These are phyloP conservation scores for Cyrtorhinus lividipennis DNA, from an alignment of 1,140 invertebrate species.

Conservation along the genomic window DNA sequence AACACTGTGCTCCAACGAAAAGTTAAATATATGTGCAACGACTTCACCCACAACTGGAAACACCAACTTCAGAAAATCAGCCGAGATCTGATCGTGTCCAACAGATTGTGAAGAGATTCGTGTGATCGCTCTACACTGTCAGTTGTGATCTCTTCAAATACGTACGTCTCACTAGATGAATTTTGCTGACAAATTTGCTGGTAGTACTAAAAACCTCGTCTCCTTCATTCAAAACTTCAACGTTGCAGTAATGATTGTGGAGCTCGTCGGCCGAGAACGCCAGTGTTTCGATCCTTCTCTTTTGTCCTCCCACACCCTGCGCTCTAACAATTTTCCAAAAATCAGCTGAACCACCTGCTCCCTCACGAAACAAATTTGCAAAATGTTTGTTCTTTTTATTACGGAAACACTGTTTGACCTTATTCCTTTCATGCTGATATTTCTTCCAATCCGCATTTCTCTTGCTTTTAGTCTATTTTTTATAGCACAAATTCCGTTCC, in stretches of 20 bases:
- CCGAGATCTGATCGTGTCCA: neutral
- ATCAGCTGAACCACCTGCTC: neutral
- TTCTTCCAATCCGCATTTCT: neutral
- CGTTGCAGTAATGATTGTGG: neutral
- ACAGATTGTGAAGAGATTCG: neutral
- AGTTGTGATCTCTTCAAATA: too few relatives aligned
- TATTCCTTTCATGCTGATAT: neutral
- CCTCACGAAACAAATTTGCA: neutral
- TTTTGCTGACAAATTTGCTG: too few relatives aligned
- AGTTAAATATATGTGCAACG: neutral
- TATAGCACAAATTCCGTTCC: neutral
- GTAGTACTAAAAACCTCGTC: neutral
- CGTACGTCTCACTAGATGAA: too few relatives aligned
- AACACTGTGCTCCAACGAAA: neutral
- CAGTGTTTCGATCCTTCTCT: neutral
- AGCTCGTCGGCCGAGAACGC: neutral
- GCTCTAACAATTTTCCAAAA: neutral
- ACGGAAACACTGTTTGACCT: neutral
- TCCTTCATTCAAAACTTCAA: neutral
- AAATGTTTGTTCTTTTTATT: neutral
- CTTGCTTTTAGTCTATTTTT: neutral
- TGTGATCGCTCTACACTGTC: too few relatives aligned
- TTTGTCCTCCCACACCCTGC: neutral
- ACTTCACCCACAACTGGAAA: neutral
- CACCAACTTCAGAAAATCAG: neutral